These are phyloP conservation scores for Lasioglossum oenotherae DNA, from an alignment of 2,888 invertebrate genomes.

Conservation along the genomic window DNA sequence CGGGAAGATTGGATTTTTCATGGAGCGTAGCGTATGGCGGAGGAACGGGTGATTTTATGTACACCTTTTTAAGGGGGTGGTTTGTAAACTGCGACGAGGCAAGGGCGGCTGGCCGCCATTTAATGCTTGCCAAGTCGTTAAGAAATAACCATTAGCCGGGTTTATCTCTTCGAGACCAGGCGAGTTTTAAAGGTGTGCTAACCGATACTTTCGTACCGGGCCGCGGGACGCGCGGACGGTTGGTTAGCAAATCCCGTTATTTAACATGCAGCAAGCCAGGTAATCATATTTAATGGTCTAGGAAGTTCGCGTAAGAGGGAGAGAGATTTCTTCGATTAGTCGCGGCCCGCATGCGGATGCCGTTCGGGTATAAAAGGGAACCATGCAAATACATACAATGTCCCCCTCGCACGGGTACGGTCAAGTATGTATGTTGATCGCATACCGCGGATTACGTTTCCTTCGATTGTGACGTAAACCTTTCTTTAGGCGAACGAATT, in stretches of 20 bases:
- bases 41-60: neutral
- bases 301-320: conserved; percentile 69
- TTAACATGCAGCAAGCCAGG: conserved; percentile 62
- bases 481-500: conserved; percentile 25
- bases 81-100: conserved; percentile 12
- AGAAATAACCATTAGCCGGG: conserved; percentile 49
- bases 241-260: conserved; percentile 69
- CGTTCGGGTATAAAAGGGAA: conserved; percentile 33
- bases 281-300: conserved; percentile 75
- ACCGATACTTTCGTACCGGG: conserved; percentile 42
- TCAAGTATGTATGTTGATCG: conserved; percentile 14
- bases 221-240: conserved; percentile 23
- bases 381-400: conserved; percentile 41
- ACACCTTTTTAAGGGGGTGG: conserved; percentile 8
- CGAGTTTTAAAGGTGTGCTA: conserved; percentile 50
- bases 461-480: conserved; percentile 53
- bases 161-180: conserved; percentile 53
- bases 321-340: conserved; percentile 69
- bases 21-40: neutral
- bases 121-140: conserved; percentile 26
- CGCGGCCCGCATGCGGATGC: conserved; percentile 33
- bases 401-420: conserved; percentile 3
- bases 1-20: neutral
- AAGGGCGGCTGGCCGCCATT: neutral
- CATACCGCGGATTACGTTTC: conserved; percentile 30